Percentiles rank a stretch among this genome's conserved stretches.
Conservation (phyloP, 2,113 vertebrate species). For the Motacilla alba region DNA sequence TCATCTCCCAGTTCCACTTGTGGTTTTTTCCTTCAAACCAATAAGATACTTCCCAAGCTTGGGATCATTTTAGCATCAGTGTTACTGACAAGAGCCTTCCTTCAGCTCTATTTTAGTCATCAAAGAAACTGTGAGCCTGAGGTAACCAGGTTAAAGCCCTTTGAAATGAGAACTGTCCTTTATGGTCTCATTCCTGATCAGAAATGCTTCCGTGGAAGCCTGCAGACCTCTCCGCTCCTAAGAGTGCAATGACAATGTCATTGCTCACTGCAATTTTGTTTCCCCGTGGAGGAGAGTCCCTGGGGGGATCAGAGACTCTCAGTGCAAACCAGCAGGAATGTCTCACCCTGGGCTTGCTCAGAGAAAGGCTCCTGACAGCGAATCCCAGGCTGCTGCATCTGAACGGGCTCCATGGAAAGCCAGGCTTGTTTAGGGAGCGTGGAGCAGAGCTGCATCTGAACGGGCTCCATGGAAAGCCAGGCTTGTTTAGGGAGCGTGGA, state of each 20-base stretch:
- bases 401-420: rapidly evolving
- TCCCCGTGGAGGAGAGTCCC: rapidly evolving
- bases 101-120: not conserved
- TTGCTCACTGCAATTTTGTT: not conserved
- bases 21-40: not conserved
- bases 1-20: not conserved
- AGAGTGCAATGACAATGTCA: not conserved
- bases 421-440: not conserved
- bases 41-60: not conserved
- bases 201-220: not conserved
- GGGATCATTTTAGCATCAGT: not conserved
- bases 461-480: too few relatives aligned
- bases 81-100: not conserved
- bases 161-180: not conserved
- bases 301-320: rapidly evolving
- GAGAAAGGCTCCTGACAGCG: not conserved
- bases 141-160: not conserved
- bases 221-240: not conserved
- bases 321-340: rapidly evolving
- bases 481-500: too few relatives aligned
- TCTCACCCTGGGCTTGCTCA: rapidly evolving
- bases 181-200: not conserved
- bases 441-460: not conserved
- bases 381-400: rapidly evolving
- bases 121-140: not conserved